Evolutionary conservation across 2,113 vertebrate genomes (phyloP).

Genomic region (Ardeotis arabs): DNA sequence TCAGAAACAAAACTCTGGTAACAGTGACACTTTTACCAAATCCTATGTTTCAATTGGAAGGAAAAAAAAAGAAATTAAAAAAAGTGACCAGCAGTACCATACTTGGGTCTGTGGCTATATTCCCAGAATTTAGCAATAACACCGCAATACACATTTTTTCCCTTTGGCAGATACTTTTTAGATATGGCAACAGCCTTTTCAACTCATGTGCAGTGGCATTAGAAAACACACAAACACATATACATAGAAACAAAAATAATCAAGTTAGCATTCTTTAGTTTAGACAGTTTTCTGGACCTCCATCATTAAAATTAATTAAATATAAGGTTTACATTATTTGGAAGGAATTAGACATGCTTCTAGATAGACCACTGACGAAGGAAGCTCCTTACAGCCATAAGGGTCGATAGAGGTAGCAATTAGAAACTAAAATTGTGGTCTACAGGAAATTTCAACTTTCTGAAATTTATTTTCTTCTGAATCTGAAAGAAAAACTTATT

Average conservation of each 20-base stretch:
- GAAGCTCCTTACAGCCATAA: not conserved
- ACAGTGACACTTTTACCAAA: not conserved
- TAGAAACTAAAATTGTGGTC: not conserved
- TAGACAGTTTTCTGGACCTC: not conserved
- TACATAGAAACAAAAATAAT: not conserved
- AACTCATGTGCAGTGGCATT: not conserved
- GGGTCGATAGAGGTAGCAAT: not conserved
- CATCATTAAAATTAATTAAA: not conserved
- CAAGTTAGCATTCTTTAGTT: not conserved
- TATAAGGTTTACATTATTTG: not conserved
- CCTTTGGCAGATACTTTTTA: not conserved
- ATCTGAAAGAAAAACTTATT: not conserved
- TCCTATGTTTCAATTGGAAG: not conserved
- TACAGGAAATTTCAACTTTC: not conserved
- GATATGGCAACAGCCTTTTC: not conserved
- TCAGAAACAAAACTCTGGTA: not conserved
- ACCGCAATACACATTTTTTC: not conserved
- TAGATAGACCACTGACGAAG: not conserved
- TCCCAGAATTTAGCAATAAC: not conserved
- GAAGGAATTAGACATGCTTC: not conserved
- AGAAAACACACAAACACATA: not conserved
- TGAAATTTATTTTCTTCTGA: not conserved
- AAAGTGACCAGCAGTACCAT: fast-evolving
- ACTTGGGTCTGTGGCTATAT: not conserved
- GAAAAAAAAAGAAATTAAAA: not conserved